These are phyloP conservation scores for Pteropus alecto DNA, from an alignment of 2,113 vertebrate species.

Conservation along the genomic window DNA sequence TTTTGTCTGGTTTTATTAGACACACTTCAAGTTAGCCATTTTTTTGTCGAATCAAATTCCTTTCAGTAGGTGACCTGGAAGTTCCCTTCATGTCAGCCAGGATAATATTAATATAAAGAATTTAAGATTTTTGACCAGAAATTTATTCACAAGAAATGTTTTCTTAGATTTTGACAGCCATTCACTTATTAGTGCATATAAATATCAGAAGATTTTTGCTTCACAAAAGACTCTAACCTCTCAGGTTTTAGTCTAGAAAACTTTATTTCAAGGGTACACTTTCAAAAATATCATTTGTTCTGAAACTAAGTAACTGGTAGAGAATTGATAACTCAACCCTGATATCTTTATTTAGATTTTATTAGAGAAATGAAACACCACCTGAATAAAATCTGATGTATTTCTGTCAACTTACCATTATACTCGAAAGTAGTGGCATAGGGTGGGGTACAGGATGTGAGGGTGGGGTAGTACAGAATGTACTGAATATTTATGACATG, in stretches of 20 bases:
- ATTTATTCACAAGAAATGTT: constrained; percentile 37
- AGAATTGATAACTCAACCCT: not conserved
- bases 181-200: constrained; percentile 42
- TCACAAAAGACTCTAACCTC: not conserved
- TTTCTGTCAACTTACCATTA: constrained; percentile 45
- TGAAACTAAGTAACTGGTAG: constrained; percentile 13
- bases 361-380: constrained; percentile 36
- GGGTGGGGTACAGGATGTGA: not conserved
- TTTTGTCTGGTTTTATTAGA: constrained; percentile 63
- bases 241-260: constrained; percentile 44
- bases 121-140: constrained; percentile 43
- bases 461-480: not conserved
- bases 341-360: constrained; percentile 49
- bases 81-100: constrained; percentile 65
- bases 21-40: constrained; percentile 47
- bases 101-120: constrained; percentile 44
- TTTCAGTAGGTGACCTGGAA: constrained; percentile 59
- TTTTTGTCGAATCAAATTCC: constrained; percentile 62
- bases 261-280: constrained; percentile 40
- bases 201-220: constrained; percentile 27
- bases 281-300: constrained; percentile 9
- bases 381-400: constrained; percentile 33
- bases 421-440: not conserved
- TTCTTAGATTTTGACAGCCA: constrained; percentile 48
- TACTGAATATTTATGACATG: constrained; percentile 38